Evolutionary conservation across 2,888 invertebrate species (phyloP), one percentile per base, ranked within the genome.

Genomic region (Drosophila pegasa): DNA sequence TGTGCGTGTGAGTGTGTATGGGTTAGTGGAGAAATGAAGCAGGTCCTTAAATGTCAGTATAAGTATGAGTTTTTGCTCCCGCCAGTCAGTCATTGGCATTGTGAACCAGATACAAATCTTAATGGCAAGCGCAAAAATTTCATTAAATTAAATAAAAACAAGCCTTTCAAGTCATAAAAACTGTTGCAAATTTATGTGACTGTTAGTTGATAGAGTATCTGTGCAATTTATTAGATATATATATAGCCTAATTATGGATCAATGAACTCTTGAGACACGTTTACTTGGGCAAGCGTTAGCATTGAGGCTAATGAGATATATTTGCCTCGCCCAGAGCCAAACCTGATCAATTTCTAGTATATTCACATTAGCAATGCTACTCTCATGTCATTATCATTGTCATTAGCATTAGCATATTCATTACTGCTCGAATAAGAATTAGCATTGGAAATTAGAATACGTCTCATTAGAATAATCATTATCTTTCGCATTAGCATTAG

Each of bases 41-140:
- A 62, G 62, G 60, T 78, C 69, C 78, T 78, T 61, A 61, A 68
- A 73, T 68, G 55, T 52, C 74, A 73, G 70, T 40, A 9, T 38
- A 20, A 65, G 55, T 56, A 56, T 59, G 33, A 77, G 78, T 71
- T 51, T n/a, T 55, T 43, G 20, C 18, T 18, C 2, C 48, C 38
- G 58, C 41, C 41, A 25, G 45, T 56, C 71, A 66, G 59, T 59
- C 71, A 59, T 58, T 71, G 58, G 54, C 70, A 38, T 37, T 60
- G 61, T 25, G 22, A 29, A 14, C 52, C 57, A 73, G 78, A 75
- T 78, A 56, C 41, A 51, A 35, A 75, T 75, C 75, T 78, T 73
- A 75, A 75, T 78, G 57, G 48, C 66, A 8, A 8, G 20, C 60
- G 41, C 20, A 55, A 27, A 43, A 50, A 41, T 50, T 38, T n/a